Evolutionary conservation across 2,113 vertebrate species (phyloP), one percentile per base, ranked within the genome.

Genomic region (Phrynosoma blainvillii): DNA sequence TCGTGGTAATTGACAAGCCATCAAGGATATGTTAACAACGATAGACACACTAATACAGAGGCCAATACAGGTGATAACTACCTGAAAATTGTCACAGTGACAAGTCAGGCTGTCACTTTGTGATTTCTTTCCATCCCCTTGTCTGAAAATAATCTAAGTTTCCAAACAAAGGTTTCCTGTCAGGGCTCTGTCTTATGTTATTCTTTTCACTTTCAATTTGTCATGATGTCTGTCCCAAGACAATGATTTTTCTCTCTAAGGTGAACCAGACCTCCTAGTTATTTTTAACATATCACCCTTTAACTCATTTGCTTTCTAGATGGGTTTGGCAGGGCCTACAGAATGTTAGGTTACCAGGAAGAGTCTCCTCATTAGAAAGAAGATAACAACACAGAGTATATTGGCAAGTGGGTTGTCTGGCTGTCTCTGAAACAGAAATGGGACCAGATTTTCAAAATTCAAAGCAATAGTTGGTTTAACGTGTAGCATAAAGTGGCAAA

Each of bases 171-270:
- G 62, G 47, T 84, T 83, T 84, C 21, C 65, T 83, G 52, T 40
- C 27, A 40, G 4, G 2, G 9, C 27, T 86, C 40, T 86, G 47
- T 73, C 73, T 88, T 84, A 68, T 70, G n/a, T 88, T 88, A 83
- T 32, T 59, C 71, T 54, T 83, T 88, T 88, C 62, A 68, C 87
- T 88, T 88, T 84, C 81, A 78, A 78, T 88, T 88, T 84, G 87
- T 78, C 80, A 88, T 54, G 52, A 40, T 88, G 25, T 78, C 73
- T 88, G 30, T 59, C 59, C 81, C 23, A 84, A 79, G 40, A 68
- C 30, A 56, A 88, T 83, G 74, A 78, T 78, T 84, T 84, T 88
- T 78, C 74, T 56, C 82, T 83, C n/a, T 59, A 73, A 27, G 32
- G 27, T 78, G 73, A 76, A 82, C 30, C 79, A 76, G 56, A 66